These are phyloP conservation scores for Drosophila tripunctata DNA, from an alignment of 2,888 invertebrate genomes.

Conservation along the genomic window DNA sequence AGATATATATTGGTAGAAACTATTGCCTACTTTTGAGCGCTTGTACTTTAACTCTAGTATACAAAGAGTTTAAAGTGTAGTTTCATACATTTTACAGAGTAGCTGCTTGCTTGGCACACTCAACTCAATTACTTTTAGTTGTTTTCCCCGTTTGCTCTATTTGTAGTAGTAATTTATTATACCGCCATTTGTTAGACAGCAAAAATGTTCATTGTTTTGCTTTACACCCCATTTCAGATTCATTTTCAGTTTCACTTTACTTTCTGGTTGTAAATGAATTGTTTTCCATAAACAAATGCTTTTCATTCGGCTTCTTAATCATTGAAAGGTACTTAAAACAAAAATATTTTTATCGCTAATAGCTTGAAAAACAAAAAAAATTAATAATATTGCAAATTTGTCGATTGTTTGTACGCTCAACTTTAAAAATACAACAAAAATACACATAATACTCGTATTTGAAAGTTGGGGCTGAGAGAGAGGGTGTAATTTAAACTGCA, in stretches of 20 bases:
- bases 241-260: not conserved
- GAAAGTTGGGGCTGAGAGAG: too few relatives aligned
- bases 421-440: not conserved
- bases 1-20: too few relatives aligned
- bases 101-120: not conserved
- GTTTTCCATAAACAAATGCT: constrained; percentile 4
- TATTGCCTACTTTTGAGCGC: too few relatives aligned
- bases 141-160: constrained; percentile 9
- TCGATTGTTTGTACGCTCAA: not conserved
- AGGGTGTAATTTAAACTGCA: too few relatives aligned
- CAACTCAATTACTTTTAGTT: not conserved
- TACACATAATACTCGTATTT: too few relatives aligned
- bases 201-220: constrained; percentile 8
- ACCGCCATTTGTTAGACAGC: constrained; percentile 4
- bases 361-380: not conserved
- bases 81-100: too few relatives aligned
- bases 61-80: too few relatives aligned
- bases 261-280: constrained; percentile 11
- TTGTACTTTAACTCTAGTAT: too few relatives aligned
- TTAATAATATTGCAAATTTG: not conserved
- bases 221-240: too few relatives aligned
- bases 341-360: not conserved
- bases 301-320: not conserved
- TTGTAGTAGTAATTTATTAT: constrained; percentile 23
- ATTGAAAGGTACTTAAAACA: not conserved